phyloP scores from a whole-genome alignment of 23 tunicate species.

The Botrylloides violaceus region DNA sequence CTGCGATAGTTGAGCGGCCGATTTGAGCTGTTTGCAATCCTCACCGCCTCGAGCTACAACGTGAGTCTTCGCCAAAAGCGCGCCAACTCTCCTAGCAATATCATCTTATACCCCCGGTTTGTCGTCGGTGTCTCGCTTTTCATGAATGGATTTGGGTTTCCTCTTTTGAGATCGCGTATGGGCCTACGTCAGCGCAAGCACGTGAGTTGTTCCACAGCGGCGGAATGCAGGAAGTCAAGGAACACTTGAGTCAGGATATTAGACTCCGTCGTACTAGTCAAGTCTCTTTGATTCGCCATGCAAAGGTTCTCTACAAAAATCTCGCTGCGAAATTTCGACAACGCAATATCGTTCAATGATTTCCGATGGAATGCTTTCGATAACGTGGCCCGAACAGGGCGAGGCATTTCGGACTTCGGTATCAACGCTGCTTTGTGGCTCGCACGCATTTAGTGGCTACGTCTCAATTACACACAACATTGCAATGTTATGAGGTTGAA shows the following conservation, averaged over 20 bases:
- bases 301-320: no score
- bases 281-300: no score
- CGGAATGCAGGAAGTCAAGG: slow-evolving; percentile 19
- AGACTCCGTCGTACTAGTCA: background rate
- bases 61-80: background rate
- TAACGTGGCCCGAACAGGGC: no score
- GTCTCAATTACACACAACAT: no score
- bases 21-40: background rate
- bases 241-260: slow-evolving; percentile 27
- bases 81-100: background rate
- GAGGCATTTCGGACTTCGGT: no score
- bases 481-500: no score
- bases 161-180: background rate
- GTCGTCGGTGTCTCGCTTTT: background rate
- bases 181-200: background rate
- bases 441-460: no score
- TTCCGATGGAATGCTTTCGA: background rate
- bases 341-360: no score
- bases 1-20: background rate
- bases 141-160: background rate
- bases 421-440: no score
- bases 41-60: background rate
- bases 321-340: background rate
- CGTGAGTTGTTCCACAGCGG: background rate
- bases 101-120: background rate